These are phyloP conservation scores for Drosophila triauraria DNA, from an alignment of 1,140 invertebrate species.

Conservation along the genomic window DNA sequence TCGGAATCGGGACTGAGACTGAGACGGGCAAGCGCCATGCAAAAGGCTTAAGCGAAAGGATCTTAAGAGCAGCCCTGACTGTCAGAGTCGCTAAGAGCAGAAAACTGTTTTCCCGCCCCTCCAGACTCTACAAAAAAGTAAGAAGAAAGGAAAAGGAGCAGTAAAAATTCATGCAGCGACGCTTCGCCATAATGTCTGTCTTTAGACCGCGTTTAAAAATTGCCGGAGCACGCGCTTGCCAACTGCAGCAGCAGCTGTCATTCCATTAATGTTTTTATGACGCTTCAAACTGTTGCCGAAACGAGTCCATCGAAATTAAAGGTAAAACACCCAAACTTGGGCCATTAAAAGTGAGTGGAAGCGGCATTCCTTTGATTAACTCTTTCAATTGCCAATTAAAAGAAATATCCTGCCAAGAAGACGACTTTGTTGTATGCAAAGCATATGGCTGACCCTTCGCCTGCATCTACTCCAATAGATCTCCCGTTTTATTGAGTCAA, in stretches of 20 bases:
- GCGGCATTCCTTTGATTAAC: slow-evolving; percentile 70
- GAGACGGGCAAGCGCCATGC: slow-evolving; percentile 44
- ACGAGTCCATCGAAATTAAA: slow-evolving; percentile 71
- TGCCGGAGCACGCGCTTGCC: slow-evolving; percentile 33
- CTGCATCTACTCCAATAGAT: slow-evolving; percentile 11
- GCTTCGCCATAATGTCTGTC: slow-evolving; percentile 60
- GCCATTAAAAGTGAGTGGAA: slow-evolving; percentile 49
- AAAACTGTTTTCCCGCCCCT: slow-evolving; percentile 29
- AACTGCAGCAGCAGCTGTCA: slow-evolving; percentile 53
- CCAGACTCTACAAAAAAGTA: background rate
- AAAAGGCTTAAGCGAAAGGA: slow-evolving; percentile 73
- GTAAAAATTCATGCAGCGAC: slow-evolving; percentile 22
- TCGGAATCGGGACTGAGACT: slow-evolving; percentile 22
- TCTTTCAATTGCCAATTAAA: slow-evolving; percentile 75
- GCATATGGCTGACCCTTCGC: slow-evolving; percentile 38
- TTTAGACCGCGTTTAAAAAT: slow-evolving; percentile 65
- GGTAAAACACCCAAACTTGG: slow-evolving; percentile 53
- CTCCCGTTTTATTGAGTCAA: slow-evolving; percentile 50
- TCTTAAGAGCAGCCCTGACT: slow-evolving; percentile 56
- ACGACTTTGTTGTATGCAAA: slow-evolving; percentile 26
- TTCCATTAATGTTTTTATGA: slow-evolving; percentile 71
- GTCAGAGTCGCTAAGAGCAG: slow-evolving; percentile 41
- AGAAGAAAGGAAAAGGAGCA: background rate
- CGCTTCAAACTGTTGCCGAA: slow-evolving; percentile 67
- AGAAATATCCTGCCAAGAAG: background rate